phyloP scores from a whole-genome alignment of 2,113 vertebrate species.

The Nothocercus julius region DNA sequence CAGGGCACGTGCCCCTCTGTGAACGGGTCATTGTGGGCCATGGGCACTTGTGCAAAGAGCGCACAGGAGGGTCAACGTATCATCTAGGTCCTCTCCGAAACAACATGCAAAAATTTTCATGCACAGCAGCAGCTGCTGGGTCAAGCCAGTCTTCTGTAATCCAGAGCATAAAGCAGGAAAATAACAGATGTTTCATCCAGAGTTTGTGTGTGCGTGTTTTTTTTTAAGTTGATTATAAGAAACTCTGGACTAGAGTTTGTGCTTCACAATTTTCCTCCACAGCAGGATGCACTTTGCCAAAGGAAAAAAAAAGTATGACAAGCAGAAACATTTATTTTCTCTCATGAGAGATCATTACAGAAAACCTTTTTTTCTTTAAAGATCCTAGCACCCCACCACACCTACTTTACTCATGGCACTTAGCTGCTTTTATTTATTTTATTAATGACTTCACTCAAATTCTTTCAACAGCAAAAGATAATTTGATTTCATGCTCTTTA shows the following conservation, averaged over 20 bases:
- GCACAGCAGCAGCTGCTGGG: background rate
- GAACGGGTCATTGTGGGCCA: background rate
- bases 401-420: background rate
- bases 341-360: background rate
- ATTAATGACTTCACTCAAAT: background rate
- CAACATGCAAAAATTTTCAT: background rate
- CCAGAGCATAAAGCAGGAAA: background rate
- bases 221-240: background rate
- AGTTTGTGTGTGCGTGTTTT: background rate
- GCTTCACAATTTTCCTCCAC: background rate
- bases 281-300: background rate
- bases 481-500: background rate
- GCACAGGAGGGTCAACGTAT: background rate
- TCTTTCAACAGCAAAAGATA: background rate
- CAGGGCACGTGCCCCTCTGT: accelerated
- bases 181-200: background rate
- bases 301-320: background rate
- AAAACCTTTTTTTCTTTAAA: background rate
- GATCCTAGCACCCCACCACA: background rate
- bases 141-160: background rate
- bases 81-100: background rate
- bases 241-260: background rate
- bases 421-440: background rate
- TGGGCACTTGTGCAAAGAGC: background rate
- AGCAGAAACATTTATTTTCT: background rate